Percentiles rank a stretch among this genome's conserved stretches.
Evolutionary conservation across 1,140 invertebrate species (phyloP).

Genomic region (Bombyx mori): DNA sequence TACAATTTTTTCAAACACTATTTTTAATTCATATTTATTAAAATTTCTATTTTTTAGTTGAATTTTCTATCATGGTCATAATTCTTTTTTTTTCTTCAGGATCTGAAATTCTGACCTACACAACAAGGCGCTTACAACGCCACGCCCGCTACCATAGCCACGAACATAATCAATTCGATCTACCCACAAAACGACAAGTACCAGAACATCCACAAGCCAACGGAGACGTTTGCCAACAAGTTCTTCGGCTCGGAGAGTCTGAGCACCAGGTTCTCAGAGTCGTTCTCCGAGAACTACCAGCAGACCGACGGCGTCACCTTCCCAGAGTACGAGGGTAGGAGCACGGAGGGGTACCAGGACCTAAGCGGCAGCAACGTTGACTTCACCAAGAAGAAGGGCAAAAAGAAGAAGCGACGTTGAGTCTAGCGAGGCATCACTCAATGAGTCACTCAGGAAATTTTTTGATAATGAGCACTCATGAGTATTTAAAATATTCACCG

Average conservation of each 20-base stretch:
- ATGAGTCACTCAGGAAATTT: not conserved
- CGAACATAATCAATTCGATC: constrained; percentile 59
- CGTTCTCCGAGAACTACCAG: constrained; percentile 54
- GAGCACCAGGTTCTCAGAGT: constrained; percentile 46
- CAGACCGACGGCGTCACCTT: constrained; percentile 52
- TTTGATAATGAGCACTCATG: no score
- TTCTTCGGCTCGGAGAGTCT: constrained; percentile 57
- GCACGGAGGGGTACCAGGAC: constrained; percentile 55
- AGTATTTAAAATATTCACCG: no score
- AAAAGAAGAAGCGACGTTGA: constrained; percentile 30
- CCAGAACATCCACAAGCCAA: constrained; percentile 37
- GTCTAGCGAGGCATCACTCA: not conserved
- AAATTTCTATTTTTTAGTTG: no score
- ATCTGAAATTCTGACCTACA: constrained; percentile 74
- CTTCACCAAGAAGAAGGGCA: constrained; percentile 35
- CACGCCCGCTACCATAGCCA: constrained; percentile 51
- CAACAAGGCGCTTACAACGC: constrained; percentile 48
- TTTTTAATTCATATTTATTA: no score
- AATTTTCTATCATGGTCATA: no score
- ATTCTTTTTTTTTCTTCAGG: no score
- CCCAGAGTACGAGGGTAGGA: constrained; percentile 42
- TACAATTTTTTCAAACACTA: no score
- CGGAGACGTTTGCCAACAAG: constrained; percentile 31
- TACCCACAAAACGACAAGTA: constrained; percentile 56
- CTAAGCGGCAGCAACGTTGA: constrained; percentile 47